A percentile compares a stretch with the other conserved stretches of the same genome.
Evolutionary conservation across 2,113 vertebrate genomes (phyloP).

Genomic region (Pollachius pollachius): DNA sequence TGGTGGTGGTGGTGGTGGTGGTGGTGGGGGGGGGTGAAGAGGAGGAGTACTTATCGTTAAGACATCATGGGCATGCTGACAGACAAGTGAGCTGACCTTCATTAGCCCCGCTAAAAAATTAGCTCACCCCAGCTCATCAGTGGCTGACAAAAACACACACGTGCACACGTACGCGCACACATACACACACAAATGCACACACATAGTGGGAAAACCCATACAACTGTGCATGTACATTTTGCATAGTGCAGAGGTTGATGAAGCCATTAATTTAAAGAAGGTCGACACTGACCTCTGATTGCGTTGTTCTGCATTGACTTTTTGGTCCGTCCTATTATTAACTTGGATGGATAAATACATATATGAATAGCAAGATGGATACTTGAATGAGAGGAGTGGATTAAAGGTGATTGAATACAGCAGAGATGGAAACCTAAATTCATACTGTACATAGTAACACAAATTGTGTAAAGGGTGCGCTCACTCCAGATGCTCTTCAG

Average conservation of each 20-base stretch:
- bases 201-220: neutral
- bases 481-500: too few relatives aligned
- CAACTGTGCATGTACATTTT: neutral
- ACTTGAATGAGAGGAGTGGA: too few relatives aligned
- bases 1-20: too few relatives aligned
- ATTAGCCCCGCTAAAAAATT: constrained; percentile 77
- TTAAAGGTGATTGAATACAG: too few relatives aligned
- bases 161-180: neutral
- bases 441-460: too few relatives aligned
- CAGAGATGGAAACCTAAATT: too few relatives aligned
- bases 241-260: constrained; percentile 26
- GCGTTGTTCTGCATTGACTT: too few relatives aligned
- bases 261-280: constrained; percentile 57
- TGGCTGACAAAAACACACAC: constrained; percentile 27
- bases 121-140: constrained; percentile 71
- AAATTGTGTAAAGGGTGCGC: too few relatives aligned
- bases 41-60: constrained; percentile 71
- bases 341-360: constrained; percentile 25
- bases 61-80: constrained; percentile 28
- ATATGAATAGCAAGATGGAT: constrained; percentile 14
- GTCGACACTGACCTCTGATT: too few relatives aligned
- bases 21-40: constrained; percentile 52
- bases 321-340: too few relatives aligned
- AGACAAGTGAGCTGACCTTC: constrained; percentile 69
- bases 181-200: neutral